Base-by-base conservation (phyloP, 2,113 vertebrate genomes). In the Rhabdomys dilectus region DNA sequence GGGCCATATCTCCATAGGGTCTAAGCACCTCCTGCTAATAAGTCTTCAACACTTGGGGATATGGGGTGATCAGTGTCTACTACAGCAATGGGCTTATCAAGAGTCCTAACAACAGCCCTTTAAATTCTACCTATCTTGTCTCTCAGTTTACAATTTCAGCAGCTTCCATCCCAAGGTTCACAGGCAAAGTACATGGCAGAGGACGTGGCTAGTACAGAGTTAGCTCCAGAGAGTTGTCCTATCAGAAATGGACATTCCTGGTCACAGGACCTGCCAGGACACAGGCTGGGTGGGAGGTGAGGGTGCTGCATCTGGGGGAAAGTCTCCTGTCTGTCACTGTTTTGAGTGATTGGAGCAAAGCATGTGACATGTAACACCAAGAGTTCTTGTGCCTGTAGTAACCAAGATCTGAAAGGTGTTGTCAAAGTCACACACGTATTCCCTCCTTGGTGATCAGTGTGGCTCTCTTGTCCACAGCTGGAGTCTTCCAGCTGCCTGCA, bases 391-490 rank as follows among this genome's bases (percentile, higher is more conserved):
- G 1, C 58, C 56, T 9, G 4, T 60, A 8, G 34, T 4, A 1
- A 12, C 48, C 53, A 21, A 80, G 48, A 80, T 51, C 68, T 3
- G 4, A 16, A 11, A 66, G 62, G 53, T 16, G 76, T 21, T 17
- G 31, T 1, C 5, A 34, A 58, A 29, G 2, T 34, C 58, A 51
- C 66, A 7, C 8, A 21, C 29, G 56, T 10, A 72, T 31, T 31
- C 91, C 39, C 4, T 73, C 68, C 10, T 3, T 24, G 82, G 70
- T 42, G 73, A 5, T 81, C 56, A 13, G 6, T 12, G 1, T 7
- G 31, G 9, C 0, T 17, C 7, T 58, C 75, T 9, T 51, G 24
- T 34, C 9, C 78, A 5, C 2, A 0, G 34, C 62, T 51, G 4
- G 12, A 53, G 72, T 88, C 26, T 64, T 62, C 3, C 22, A 39